A percentile compares a stretch with the other conserved stretches of the same genome.
These are phyloP conservation scores for Apodemia hepburni DNA, from an alignment of 2,888 invertebrate genomes.

Conservation along the genomic window DNA sequence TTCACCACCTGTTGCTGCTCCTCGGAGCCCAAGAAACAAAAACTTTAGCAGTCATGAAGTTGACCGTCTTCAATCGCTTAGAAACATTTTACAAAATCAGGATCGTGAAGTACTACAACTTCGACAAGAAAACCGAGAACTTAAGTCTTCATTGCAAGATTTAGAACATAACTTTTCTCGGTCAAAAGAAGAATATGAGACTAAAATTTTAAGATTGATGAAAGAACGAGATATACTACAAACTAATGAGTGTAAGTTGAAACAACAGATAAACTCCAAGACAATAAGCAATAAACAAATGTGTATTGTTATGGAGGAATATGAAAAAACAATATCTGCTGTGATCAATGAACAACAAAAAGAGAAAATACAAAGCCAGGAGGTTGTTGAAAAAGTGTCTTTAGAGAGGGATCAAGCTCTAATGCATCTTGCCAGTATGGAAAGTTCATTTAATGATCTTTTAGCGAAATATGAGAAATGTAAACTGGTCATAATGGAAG, in stretches of 20 bases:
- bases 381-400: conserved; percentile 66
- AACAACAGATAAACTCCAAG: conserved; percentile 60
- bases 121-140: conserved; percentile 60
- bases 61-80: conserved; percentile 56
- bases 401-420: conserved; percentile 80
- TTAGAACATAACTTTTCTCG: conserved; percentile 50
- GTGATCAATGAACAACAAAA: conserved; percentile 86
- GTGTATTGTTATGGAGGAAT: conserved; percentile 87
- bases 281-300: conserved; percentile 65
- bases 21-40: conserved; percentile 52
- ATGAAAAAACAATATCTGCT: conserved; percentile 88
- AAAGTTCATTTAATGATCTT: conserved; percentile 82
- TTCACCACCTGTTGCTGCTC: conserved; percentile 62
- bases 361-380: conserved; percentile 75
- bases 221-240: conserved; percentile 52
- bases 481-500: conserved; percentile 74
- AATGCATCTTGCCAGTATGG: conserved; percentile 80
- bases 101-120: conserved; percentile 60
- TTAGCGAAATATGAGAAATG: conserved; percentile 83
- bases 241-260: conserved; percentile 52
- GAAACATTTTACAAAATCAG: conserved; percentile 61
- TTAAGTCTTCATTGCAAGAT: conserved; percentile 56
- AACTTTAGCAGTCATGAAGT: conserved; percentile 46
- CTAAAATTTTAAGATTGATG: conserved; percentile 55
- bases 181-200: conserved; percentile 50